Conservation (phyloP, 2,888 invertebrate species). For the Heliconius hortense region DNA sequence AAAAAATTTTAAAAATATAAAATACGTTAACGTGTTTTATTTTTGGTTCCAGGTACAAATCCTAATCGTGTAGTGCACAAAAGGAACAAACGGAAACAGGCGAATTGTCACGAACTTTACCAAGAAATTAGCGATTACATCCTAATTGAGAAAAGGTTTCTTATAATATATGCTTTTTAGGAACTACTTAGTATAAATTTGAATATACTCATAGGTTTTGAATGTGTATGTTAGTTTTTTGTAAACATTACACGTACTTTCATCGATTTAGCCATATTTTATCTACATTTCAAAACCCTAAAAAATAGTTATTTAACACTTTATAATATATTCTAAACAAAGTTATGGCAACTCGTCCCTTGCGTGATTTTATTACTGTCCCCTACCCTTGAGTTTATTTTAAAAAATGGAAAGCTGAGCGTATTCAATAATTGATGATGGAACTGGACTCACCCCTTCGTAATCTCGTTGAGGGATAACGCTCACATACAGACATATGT, state of each 20-base stretch:
- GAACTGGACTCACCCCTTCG: conserved; percentile 66
- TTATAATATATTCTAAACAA: conserved; percentile 26
- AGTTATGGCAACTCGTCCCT: conserved; percentile 43
- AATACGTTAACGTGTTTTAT: conserved; percentile 37
- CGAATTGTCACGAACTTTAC: conserved; percentile 59
- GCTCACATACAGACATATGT: conserved; percentile 28
- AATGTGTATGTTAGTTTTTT: neutral
- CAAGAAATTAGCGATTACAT: conserved; percentile 55
- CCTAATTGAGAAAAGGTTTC: conserved; percentile 47
- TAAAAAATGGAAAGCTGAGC: conserved; percentile 75
- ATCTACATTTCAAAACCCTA: conserved; percentile 4
- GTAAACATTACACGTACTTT: neutral
- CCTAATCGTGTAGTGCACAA: conserved; percentile 51
- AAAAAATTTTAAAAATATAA: conserved; percentile 1
- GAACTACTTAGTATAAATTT: conserved; percentile 1
- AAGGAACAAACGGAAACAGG: conserved; percentile 49
- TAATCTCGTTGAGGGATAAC: conserved; percentile 59
- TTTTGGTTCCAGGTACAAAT: conserved; percentile 66
- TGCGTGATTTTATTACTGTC: conserved; percentile 68
- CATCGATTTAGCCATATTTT: neutral
- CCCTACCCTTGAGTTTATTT: conserved; percentile 70
- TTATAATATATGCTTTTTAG: conserved; percentile 26
- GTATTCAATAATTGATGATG: conserved; percentile 75
- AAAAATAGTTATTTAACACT: conserved; percentile 13
- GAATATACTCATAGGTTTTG: neutral